Conservation (phyloP, 2,888 invertebrate genomes). For the Lacanobia wlatinum region DNA sequence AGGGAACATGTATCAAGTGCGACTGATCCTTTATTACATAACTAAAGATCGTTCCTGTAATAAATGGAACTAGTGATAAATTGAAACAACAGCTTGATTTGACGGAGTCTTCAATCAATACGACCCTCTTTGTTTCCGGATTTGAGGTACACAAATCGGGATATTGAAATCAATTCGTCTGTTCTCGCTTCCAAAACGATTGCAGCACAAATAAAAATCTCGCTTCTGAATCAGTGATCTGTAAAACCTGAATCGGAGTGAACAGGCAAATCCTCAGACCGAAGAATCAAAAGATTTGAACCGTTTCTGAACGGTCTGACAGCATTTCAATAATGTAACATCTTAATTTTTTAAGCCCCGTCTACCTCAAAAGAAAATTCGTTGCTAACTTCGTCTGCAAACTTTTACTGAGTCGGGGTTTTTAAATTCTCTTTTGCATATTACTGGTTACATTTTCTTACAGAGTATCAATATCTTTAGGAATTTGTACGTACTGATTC, state of each 20-base stretch:
- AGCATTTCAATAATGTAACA: slow-evolving; percentile 53
- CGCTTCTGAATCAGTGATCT: slow-evolving; percentile 38
- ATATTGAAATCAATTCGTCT: slow-evolving; percentile 19
- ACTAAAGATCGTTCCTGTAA: slow-evolving; percentile 7
- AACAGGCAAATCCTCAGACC: slow-evolving; percentile 16
- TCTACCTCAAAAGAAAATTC: slow-evolving; percentile 50
- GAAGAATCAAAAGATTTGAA: slow-evolving; percentile 41
- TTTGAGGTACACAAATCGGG: background rate
- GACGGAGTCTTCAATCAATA: slow-evolving; percentile 1
- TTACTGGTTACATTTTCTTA: slow-evolving; percentile 10
- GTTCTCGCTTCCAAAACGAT: slow-evolving; percentile 13
- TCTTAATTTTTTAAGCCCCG: slow-evolving; percentile 43
- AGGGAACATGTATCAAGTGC: slow-evolving; percentile 50
- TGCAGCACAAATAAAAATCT: slow-evolving; percentile 28
- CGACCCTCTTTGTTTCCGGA: background rate
- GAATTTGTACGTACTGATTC: slow-evolving; percentile 14
- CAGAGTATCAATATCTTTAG: slow-evolving; percentile 18
- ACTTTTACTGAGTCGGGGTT: slow-evolving; percentile 35
- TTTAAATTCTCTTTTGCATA: slow-evolving; percentile 23
- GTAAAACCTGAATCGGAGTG: slow-evolving; percentile 44
- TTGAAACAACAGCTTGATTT: background rate
- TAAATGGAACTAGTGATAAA: slow-evolving; percentile 4
- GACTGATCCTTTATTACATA: slow-evolving; percentile 53
- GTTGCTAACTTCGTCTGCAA: slow-evolving; percentile 35
- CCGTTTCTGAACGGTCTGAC: slow-evolving; percentile 33